Evolutionary conservation across 2,888 invertebrate species (phyloP).

Genomic region (Tenthredo scrophulariae): DNA sequence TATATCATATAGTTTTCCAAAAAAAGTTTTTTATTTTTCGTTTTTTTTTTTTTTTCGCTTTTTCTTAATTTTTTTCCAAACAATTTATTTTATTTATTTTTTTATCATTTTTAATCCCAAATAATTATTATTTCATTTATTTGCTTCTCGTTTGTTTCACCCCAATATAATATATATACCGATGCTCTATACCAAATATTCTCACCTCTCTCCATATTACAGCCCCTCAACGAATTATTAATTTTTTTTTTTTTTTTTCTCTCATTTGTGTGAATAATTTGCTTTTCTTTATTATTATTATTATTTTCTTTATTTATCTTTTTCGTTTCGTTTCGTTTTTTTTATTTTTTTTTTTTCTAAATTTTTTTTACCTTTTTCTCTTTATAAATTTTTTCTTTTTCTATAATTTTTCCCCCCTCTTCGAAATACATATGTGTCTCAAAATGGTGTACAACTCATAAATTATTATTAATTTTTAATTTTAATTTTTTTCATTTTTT

Average conservation of each 20-base stretch:
- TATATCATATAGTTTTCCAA: conserved; percentile 60
- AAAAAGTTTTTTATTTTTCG: conserved; percentile 56
- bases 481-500: too few relatives aligned
- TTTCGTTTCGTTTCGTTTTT: conserved; percentile 50
- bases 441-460: conserved; percentile 77
- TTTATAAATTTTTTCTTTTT: conserved; percentile 59
- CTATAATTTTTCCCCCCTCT: conserved; percentile 25
- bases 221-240: conserved; percentile 26
- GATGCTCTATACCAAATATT: background rate
- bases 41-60: conserved; percentile 47
- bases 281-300: background rate
- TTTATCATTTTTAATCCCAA: background rate
- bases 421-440: conserved; percentile 74
- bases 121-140: conserved; percentile 58
- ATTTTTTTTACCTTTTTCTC: conserved; percentile 47
- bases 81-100: background rate
- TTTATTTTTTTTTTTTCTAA: conserved; percentile 48
- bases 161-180: background rate
- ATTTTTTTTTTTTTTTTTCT: background rate
- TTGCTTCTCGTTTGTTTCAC: conserved; percentile 50
- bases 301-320: conserved; percentile 30
- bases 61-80: background rate
- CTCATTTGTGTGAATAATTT: conserved; percentile 18
- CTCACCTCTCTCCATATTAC: background rate
- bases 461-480: conserved; percentile 52